phyloP scores from a whole-genome alignment of 1,140 invertebrate genomes.

The Drosophila rufa region DNA sequence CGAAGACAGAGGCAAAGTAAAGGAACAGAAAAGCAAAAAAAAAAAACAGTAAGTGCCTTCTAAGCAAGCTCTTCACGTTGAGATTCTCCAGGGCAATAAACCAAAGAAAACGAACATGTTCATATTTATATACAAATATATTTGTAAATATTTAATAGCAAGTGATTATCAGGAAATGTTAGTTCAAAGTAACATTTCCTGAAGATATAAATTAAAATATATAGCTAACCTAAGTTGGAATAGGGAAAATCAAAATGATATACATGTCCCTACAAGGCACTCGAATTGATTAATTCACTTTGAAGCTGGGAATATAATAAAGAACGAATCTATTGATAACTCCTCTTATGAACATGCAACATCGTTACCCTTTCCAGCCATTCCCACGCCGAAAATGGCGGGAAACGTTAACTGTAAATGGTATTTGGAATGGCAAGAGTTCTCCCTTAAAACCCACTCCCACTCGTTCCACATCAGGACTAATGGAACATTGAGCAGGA shows the following conservation, averaged over 20 bases:
- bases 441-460: not conserved
- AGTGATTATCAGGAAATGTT: no score
- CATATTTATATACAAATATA: no score
- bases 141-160: not conserved
- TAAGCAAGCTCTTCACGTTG: slow-evolving; percentile 13
- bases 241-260: no score
- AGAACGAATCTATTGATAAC: not conserved
- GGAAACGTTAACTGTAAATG: slow-evolving; percentile 16
- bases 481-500: slow-evolving; percentile 71
- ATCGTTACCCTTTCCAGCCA: not conserved
- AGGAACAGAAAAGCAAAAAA: no score
- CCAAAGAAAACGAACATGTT: not conserved
- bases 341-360: no score
- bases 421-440: slow-evolving; percentile 2
- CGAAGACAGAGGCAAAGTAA: slow-evolving; percentile 20
- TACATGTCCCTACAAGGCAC: no score
- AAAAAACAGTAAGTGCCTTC: slow-evolving; percentile 11
- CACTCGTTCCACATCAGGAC: slow-evolving; percentile 60
- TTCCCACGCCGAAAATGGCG: slow-evolving; percentile 10
- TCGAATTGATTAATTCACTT: not conserved
- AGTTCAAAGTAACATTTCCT: no score
- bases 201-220: no score
- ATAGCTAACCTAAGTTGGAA: no score
- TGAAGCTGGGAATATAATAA: not conserved
- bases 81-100: slow-evolving; percentile 40